Evolutionary conservation across 2,797 vertebrate genomes (phyloP).

Genomic region (Cyclura pinguis): DNA sequence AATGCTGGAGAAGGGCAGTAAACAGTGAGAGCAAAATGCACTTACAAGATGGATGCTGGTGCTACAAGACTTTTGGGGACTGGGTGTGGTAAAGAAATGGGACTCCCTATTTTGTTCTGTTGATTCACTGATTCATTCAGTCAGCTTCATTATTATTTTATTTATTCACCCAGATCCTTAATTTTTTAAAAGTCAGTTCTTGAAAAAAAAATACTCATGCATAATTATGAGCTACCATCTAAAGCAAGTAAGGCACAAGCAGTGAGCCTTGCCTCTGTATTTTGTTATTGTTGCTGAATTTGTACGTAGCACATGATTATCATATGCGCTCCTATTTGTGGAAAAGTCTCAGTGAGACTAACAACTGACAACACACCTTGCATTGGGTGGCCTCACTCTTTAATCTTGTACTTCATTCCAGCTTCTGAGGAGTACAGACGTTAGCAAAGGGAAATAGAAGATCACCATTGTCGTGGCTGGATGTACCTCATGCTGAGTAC

Average conservation of each 20-base stretch:
- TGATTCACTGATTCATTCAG: neutral
- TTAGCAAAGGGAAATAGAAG: neutral
- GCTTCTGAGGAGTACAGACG: neutral
- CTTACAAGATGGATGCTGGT: neutral
- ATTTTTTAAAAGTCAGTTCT: neutral
- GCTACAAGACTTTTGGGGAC: neutral
- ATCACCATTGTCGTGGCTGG: neutral
- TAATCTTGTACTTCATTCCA: neutral
- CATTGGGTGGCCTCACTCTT: neutral
- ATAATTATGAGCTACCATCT: neutral
- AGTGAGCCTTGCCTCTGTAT: neutral
- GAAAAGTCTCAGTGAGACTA: neutral
- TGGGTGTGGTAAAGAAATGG: neutral
- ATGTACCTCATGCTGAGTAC: neutral
- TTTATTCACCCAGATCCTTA: neutral
- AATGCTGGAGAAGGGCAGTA: neutral
- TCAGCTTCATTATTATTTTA: neutral
- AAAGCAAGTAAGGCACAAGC: neutral
- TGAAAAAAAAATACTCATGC: neutral
- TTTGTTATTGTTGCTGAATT: neutral
- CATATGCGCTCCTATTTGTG: neutral
- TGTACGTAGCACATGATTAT: neutral
- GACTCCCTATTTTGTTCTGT: neutral
- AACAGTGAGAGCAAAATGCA: neutral
- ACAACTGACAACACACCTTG: neutral